Conservation (phyloP, 2,113 vertebrate genomes). For the Eubucco bourcierii region DNA sequence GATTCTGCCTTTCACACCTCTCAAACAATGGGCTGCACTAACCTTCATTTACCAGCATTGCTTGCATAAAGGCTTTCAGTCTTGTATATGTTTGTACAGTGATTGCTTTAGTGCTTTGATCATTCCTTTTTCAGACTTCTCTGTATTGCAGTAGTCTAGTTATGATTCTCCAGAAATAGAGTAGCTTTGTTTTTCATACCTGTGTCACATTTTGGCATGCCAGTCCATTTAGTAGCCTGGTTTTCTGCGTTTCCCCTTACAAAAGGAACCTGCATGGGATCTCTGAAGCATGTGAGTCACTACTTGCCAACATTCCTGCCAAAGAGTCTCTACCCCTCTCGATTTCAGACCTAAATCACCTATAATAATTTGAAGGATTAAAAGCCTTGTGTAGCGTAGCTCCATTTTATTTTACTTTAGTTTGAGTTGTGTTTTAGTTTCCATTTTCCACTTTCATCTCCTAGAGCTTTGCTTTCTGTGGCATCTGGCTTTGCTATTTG, state of each 20-base stretch:
- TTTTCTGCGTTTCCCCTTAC: conserved; percentile 48
- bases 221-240: conserved; percentile 56
- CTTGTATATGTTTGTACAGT: conserved; percentile 79
- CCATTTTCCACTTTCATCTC: conserved; percentile 27
- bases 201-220: conserved; percentile 76
- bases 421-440: neutral
- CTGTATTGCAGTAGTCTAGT: conserved; percentile 72
- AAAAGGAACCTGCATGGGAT: conserved; percentile 74
- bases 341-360: conserved; percentile 8
- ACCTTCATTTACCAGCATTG: conserved; percentile 49
- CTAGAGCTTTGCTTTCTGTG: conserved; percentile 61
- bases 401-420: conserved; percentile 38
- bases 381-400: neutral
- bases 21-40: conserved; percentile 39
- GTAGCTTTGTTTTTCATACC: conserved; percentile 68
- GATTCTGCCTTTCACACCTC: conserved; percentile 38
- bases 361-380: conserved; percentile 44
- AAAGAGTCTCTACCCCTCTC: neutral
- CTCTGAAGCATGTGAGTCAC: conserved; percentile 72
- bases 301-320: conserved; percentile 79
- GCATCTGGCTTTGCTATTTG: conserved; percentile 58
- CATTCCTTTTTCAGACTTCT: conserved; percentile 59
- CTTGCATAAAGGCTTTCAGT: conserved; percentile 84
- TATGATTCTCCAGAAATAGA: conserved; percentile 72
- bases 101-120: conserved; percentile 75